phyloP scores from a whole-genome alignment of 2,113 vertebrate genomes.

The Coregonus clupeaformis region DNA sequence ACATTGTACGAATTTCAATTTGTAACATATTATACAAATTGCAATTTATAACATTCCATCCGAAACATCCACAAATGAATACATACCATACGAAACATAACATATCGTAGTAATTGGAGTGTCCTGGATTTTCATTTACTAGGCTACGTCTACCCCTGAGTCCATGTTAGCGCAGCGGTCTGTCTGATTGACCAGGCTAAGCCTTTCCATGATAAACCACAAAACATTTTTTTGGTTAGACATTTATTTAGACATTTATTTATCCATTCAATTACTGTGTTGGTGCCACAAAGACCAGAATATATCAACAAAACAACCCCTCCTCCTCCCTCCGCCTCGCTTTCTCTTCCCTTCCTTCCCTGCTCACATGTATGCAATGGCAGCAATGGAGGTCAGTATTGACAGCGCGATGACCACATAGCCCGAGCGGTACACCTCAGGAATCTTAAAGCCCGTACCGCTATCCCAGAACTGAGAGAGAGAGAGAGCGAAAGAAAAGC shows the following conservation, averaged over 20 bases:
- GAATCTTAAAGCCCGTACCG: slow-evolving; percentile 84
- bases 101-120: too few species aligned
- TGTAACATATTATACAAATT: too few species aligned
- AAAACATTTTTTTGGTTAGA: background rate
- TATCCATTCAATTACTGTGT: slow-evolving; percentile 42
- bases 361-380: slow-evolving; percentile 67
- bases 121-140: too few species aligned
- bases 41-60: too few species aligned
- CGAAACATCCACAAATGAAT: too few species aligned
- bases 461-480: slow-evolving; percentile 81
- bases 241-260: slow-evolving; percentile 19
- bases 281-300: slow-evolving; percentile 26
- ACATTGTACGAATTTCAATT: too few species aligned
- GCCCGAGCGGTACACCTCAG: slow-evolving; percentile 82
- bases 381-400: slow-evolving; percentile 74
- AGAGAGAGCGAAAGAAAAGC: background rate
- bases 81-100: too few species aligned
- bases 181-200: too few species aligned
- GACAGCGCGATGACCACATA: slow-evolving; percentile 79
- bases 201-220: background rate
- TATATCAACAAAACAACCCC: slow-evolving; percentile 45
- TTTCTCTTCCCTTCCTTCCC: slow-evolving; percentile 39
- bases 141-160: too few species aligned
- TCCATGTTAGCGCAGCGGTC: too few species aligned
- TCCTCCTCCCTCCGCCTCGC: slow-evolving; percentile 38